Conservation (phyloP, 2,888 invertebrate genomes). For the Athrips mouffetella region DNA sequence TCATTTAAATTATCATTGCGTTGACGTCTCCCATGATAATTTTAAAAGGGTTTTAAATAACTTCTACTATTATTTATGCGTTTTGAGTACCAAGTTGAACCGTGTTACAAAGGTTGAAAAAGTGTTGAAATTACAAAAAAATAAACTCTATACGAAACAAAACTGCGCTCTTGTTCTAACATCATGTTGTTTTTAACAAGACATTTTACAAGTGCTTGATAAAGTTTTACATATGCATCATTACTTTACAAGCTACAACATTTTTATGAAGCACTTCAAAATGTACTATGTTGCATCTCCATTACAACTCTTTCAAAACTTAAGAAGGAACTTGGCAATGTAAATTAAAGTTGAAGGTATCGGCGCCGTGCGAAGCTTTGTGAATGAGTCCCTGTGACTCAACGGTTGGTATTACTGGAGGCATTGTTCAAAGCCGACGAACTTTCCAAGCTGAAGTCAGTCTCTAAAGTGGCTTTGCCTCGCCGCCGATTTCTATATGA, state of each 20-base stretch:
- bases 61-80: slow-evolving; percentile 1
- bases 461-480: slow-evolving; percentile 18
- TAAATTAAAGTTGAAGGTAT: not conserved
- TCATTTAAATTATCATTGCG: slow-evolving; percentile 24
- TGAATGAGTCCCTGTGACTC: slow-evolving; percentile 35
- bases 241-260: too few relatives aligned
- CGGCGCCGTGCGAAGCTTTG: not conserved
- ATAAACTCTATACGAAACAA: too few relatives aligned
- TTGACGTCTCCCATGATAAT: slow-evolving; percentile 1
- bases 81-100: too few relatives aligned
- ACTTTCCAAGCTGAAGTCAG: slow-evolving; percentile 53
- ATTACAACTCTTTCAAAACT: not conserved
- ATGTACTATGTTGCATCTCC: not conserved
- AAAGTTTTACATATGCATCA: too few relatives aligned
- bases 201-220: too few relatives aligned
- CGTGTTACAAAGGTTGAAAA: too few relatives aligned
- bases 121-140: too few relatives aligned
- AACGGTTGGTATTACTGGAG: slow-evolving; percentile 46
- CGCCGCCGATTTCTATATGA: slow-evolving; percentile 38
- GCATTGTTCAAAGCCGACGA: slow-evolving; percentile 61
- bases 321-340: not conserved
- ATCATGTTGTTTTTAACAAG: too few relatives aligned
- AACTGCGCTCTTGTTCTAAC: too few relatives aligned
- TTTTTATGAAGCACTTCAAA: not conserved
- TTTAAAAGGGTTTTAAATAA: not conserved